These are phyloP conservation scores for Meteorus sp. DNA, from an alignment of 1,140 invertebrate genomes.

Conservation along the genomic window DNA sequence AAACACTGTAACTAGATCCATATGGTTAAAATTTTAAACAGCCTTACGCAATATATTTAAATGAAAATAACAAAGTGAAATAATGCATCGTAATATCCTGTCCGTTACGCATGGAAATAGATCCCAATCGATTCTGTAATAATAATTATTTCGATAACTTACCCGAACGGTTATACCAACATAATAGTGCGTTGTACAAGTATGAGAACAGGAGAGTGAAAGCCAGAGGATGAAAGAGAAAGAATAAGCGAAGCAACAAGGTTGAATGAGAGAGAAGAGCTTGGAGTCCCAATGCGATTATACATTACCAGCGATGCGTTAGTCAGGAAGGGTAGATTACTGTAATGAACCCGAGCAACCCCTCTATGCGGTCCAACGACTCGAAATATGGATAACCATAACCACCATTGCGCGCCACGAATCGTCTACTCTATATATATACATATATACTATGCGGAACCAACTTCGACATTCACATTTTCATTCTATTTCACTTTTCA, in stretches of 20 bases:
- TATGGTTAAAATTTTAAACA: too few species aligned
- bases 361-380: conserved; percentile 43
- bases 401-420: conserved; percentile 22
- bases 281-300: conserved; percentile 42
- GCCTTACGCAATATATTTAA: too few species aligned
- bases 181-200: conserved; percentile 23
- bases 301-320: conserved; percentile 51
- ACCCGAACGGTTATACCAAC: conserved; percentile 33
- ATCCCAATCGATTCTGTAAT: conserved; percentile 27
- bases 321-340: conserved; percentile 50
- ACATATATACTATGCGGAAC: conserved; percentile 5
- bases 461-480: not conserved
- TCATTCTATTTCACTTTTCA: not conserved
- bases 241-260: conserved; percentile 5
- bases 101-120: not conserved
- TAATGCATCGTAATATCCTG: not conserved
- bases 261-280: conserved; percentile 15
- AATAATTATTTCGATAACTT: conserved; percentile 40
- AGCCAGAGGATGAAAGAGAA: not conserved
- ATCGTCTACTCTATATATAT: conserved; percentile 12
- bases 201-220: conserved; percentile 10
- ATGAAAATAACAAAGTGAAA: not conserved
- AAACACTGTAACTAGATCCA: too few species aligned
- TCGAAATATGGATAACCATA: conserved; percentile 48
- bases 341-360: conserved; percentile 47